Evolutionary conservation across 2,888 invertebrate genomes (phyloP), one percentile per base, ranked within the genome.

Genomic region (Caenorhabditis imperialis): DNA sequence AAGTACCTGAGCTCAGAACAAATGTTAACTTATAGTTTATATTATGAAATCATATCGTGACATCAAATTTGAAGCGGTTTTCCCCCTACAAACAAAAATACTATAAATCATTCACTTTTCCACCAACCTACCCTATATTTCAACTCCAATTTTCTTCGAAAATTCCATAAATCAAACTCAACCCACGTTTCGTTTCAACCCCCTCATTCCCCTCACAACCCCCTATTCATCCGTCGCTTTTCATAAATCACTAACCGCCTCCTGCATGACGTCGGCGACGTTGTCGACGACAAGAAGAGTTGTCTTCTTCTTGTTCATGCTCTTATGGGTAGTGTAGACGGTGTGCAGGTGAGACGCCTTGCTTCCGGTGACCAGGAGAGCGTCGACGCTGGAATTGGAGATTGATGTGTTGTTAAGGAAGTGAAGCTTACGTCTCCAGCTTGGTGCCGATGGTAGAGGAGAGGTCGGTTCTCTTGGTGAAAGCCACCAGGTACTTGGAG

Each of bases 211-310:
- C n/a, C n/a, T n/a, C n/a, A n/a, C n/a, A n/a, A n/a, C n/a, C n/a
- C n/a, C n/a, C n/a, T n/a, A n/a, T n/a, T n/a, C n/a, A n/a, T n/a
- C 30, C 30, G 7, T 44, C 5, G 22, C 23, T 37, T 38, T 23
- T 53, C 23, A 37, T 27, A 18, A 10, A 10, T 22, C 22, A 70
- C 92, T 91, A 87, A 94, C 94, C 88, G 93, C 92, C 90, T 95
- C 94, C 76, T 92, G 92, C 72, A 95, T 90, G 6, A 94, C 94
- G 89, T 94, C 94, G n/a, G 94, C 94, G 50, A 93, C 93, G 73
- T 92, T 92, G 85, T 94, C 94, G 74, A 95, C 92, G 88, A 94
- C 93, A 60, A 95, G 90, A 77, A 94, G 92, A 74, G 94, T 94
- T 55, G 93, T 92, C 87, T 93, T 92, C 85, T 93, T 92, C 88